Percentiles rank a stretch among this genome's conserved stretches.
Evolutionary conservation across 2,797 vertebrate genomes (phyloP).

Genomic region (Xerus rutilus): DNA sequence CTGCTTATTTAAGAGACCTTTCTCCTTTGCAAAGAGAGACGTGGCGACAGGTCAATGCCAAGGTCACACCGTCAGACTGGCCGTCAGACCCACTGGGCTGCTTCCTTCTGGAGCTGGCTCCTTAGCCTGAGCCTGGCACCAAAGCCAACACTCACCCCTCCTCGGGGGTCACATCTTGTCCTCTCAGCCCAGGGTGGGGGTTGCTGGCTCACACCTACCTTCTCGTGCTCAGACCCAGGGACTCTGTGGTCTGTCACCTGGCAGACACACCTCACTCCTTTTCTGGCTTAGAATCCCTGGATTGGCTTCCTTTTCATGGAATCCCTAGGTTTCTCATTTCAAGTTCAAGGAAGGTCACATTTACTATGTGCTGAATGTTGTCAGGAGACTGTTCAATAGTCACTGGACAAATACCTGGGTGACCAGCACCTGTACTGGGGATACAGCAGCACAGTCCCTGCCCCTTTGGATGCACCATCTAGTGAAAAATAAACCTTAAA

Average conservation of each 20-base stretch:
- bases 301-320: not conserved
- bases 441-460: not conserved
- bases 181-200: not conserved
- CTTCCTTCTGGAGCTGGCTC: not conserved
- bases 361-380: not conserved
- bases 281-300: not conserved
- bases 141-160: not conserved
- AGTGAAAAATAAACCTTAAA: not conserved
- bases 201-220: not conserved
- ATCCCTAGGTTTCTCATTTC: slow-evolving; percentile 53
- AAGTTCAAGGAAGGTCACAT: slow-evolving; percentile 69
- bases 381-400: not conserved
- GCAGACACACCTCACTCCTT: not conserved
- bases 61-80: slow-evolving; percentile 75
- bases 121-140: not conserved
- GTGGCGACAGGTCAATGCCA: slow-evolving; percentile 65
- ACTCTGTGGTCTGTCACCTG: not conserved
- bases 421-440: not conserved
- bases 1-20: not conserved
- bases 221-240: not conserved
- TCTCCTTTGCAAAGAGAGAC: not conserved
- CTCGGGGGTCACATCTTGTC: not conserved
- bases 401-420: not conserved
- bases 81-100: not conserved
- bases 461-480: not conserved